A percentile compares a stretch with the other conserved stretches of the same genome.
Evolutionary conservation across 1,140 invertebrate species (phyloP).

Genomic region (Polypedilum pembai): DNA sequence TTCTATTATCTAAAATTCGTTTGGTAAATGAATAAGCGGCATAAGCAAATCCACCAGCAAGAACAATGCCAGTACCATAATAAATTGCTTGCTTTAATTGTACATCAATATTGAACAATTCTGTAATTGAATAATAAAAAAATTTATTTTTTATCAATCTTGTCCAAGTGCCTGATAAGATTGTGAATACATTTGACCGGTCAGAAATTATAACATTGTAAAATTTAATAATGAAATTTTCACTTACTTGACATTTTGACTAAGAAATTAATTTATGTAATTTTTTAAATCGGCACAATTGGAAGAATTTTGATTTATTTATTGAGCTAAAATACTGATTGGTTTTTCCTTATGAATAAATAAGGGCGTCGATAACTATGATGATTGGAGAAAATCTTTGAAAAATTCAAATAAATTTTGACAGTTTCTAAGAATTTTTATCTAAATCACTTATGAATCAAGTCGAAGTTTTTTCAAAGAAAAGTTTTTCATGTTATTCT

Average conservation of each 20-base stretch:
- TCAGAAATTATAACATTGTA: neutral
- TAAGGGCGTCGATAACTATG: no score
- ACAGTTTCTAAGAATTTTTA: no score
- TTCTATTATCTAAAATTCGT: conserved; percentile 34
- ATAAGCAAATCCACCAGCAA: conserved; percentile 38
- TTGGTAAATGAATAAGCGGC: conserved; percentile 42
- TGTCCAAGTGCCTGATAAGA: neutral
- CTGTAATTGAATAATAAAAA: neutral
- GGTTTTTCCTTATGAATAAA: no score
- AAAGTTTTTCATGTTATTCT: no score
- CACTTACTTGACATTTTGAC: conserved; percentile 18
- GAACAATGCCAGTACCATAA: conserved; percentile 38
- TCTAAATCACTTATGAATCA: no score
- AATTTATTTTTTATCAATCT: neutral
- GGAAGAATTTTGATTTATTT: no score
- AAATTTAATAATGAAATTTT: neutral
- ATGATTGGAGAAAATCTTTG: no score
- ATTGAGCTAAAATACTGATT: no score
- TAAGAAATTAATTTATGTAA: neutral
- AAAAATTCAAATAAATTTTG: no score
- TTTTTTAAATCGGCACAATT: no score
- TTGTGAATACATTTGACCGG: neutral
- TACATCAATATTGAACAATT: neutral
- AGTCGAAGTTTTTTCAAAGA: no score
- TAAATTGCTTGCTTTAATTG: neutral